phyloP scores from a whole-genome alignment of 2,888 invertebrate species.

The Coecobrya sp. region DNA sequence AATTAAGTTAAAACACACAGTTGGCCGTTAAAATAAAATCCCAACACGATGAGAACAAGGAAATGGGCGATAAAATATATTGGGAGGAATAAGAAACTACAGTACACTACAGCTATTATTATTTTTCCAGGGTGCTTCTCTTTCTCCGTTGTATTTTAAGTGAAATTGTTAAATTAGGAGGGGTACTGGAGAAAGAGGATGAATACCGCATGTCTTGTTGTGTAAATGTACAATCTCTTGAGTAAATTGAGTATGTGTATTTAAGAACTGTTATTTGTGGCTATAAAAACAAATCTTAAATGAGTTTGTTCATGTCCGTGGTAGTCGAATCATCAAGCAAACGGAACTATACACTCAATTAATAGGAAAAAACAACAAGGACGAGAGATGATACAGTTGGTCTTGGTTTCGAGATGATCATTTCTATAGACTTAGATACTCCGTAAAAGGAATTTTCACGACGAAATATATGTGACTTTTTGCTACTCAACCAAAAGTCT shows the following conservation, averaged over 20 bases:
- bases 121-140: not conserved
- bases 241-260: not conserved
- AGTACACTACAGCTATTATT: not conserved
- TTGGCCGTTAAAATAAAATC: not conserved
- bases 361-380: not conserved
- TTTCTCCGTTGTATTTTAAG: not conserved
- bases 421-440: not conserved
- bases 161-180: not conserved
- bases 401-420: no score
- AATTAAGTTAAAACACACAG: slow-evolving; percentile 49
- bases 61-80: not conserved
- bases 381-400: not conserved
- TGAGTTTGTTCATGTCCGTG: not conserved
- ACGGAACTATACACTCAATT: not conserved
- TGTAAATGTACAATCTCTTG: not conserved
- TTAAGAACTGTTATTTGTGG: not conserved
- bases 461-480: not conserved
- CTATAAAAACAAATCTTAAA: not conserved
- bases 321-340: not conserved
- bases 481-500: not conserved
- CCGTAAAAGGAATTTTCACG: not conserved
- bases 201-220: not conserved
- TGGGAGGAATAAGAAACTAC: not conserved
- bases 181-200: not conserved
- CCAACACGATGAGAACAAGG: not conserved